These are phyloP conservation scores for Coelopa frigida DNA, from an alignment of 1,140 invertebrate genomes.

Conservation along the genomic window DNA sequence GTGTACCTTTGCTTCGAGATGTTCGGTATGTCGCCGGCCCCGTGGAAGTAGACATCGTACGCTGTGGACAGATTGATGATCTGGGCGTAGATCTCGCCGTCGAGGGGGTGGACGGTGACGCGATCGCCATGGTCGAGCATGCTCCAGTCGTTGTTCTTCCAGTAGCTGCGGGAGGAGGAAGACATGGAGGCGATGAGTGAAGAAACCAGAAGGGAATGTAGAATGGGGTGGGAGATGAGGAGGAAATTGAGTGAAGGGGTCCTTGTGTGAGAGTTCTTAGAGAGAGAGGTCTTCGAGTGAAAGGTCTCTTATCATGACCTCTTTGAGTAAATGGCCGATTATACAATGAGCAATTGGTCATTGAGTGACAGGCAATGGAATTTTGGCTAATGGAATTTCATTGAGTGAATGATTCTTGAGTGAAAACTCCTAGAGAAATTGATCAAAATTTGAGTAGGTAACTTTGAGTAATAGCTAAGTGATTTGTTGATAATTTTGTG, in stretches of 20 bases:
- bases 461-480: no score
- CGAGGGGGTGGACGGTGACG: conserved; percentile 58
- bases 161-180: conserved; percentile 46
- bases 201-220: not conserved
- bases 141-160: conserved; percentile 50
- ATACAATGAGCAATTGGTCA: no score
- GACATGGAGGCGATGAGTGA: not conserved
- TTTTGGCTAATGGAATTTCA: no score
- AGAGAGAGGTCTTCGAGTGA: no score
- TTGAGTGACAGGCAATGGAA: no score
- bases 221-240: not conserved
- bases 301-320: no score
- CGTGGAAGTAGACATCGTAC: conserved; percentile 54
- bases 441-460: no score
- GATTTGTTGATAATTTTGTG: no score
- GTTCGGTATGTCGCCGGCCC: conserved; percentile 52
- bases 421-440: no score
- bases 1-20: conserved; percentile 49
- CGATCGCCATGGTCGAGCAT: conserved; percentile 47
- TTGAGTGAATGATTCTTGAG: no score
- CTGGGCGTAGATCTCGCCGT: conserved; percentile 62
- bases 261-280: no score
- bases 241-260: not conserved
- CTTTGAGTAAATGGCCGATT: no score
- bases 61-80: conserved; percentile 59